Conservation (phyloP, 2,797 vertebrate genomes). For the Leptoclinus maculatus region DNA sequence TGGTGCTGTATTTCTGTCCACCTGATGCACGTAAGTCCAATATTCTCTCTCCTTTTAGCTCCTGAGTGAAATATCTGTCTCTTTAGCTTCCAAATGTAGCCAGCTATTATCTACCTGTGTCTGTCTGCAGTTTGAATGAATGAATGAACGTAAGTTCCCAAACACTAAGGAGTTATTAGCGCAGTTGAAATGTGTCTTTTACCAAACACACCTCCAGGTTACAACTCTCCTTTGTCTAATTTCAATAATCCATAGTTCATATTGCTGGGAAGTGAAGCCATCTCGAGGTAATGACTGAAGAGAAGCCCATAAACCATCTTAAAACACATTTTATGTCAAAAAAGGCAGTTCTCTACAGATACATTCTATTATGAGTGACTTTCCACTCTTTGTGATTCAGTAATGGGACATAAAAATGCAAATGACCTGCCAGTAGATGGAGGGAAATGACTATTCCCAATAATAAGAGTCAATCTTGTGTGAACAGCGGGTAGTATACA, state of each 20-base stretch:
- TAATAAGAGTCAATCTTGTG: conserved; percentile 57
- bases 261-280: conserved; percentile 15
- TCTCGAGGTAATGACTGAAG: conserved; percentile 19
- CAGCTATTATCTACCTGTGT: background rate
- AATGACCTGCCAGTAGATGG: conserved; percentile 45
- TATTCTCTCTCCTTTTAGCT: background rate
- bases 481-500: conserved; percentile 49
- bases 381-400: conserved; percentile 46
- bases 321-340: conserved; percentile 42
- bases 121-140: background rate
- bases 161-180: background rate
- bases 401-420: conserved; percentile 60
- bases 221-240: background rate
- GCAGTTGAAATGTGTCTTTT: background rate
- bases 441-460: conserved; percentile 52
- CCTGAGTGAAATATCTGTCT: background rate
- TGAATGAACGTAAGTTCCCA: background rate
- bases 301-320: conserved; percentile 41
- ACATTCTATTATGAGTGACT: conserved; percentile 39
- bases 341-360: conserved; percentile 7
- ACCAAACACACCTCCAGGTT: conserved; percentile 3
- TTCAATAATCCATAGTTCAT: conserved; percentile 2
- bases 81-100: background rate
- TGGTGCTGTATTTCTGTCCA: background rate
- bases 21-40: background rate